Percentiles rank a stretch among this genome's conserved stretches.
Conservation (phyloP, 2,113 vertebrate genomes). For the Protobothrops mucrosquamatus region DNA sequence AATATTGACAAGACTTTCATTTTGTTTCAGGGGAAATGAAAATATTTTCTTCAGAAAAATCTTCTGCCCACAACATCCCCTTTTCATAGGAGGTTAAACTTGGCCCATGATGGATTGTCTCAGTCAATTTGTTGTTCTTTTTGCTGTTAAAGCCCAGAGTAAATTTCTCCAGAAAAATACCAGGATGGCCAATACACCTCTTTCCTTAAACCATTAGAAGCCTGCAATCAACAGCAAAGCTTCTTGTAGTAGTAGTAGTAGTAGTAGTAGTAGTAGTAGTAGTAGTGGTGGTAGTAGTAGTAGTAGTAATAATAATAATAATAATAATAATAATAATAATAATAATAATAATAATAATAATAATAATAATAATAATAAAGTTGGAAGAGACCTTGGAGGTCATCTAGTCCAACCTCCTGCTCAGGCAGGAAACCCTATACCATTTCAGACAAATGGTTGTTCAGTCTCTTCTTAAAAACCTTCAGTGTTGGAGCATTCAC, state of each 20-base stretch:
- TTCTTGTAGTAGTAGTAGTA: neutral
- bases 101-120: neutral
- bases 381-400: no score
- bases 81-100: neutral
- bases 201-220: neutral
- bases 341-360: no score
- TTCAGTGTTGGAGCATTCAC: no score
- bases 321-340: no score
- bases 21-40: slow-evolving; percentile 1
- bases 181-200: neutral
- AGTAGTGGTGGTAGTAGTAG: no score
- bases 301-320: no score
- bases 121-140: neutral
- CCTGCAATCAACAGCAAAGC: neutral
- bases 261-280: no score
- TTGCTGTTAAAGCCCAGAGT: neutral
- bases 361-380: no score
- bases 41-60: neutral
- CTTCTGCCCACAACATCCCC: neutral
- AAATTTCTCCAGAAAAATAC: neutral
- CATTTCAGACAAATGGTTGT: no score
- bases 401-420: no score
- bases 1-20: neutral
- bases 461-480: no score
- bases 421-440: no score